Conservation (phyloP, 2,113 vertebrate species). For the Isurus oxyrinchus region DNA sequence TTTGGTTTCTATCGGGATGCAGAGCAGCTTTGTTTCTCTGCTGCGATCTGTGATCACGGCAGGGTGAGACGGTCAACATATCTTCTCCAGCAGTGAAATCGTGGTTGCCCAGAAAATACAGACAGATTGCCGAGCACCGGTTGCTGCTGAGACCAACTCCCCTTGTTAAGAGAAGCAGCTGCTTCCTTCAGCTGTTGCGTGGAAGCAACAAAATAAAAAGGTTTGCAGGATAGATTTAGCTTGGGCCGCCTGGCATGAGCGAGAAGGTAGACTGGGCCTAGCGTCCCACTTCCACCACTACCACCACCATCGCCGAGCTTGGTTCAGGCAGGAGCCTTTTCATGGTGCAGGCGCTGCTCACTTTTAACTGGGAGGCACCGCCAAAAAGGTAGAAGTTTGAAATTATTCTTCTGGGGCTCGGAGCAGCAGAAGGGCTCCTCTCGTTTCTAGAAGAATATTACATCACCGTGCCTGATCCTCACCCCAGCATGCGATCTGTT, state of each 20-base stretch:
- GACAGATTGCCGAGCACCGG: not conserved
- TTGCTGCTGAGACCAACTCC: not conserved
- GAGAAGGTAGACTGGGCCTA: not conserved
- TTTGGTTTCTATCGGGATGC: not conserved
- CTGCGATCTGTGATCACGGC: not conserved
- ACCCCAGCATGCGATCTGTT: not conserved
- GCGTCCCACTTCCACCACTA: not conserved
- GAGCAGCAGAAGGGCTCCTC: not conserved
- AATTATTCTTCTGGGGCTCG: not conserved
- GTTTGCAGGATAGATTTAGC: not conserved
- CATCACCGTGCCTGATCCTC: not conserved
- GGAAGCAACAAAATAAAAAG: not conserved
- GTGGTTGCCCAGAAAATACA: not conserved
- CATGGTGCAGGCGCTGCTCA: not conserved
- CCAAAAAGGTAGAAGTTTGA: not conserved
- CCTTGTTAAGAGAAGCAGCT: not conserved
- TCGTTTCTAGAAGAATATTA: not conserved
- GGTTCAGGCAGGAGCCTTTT: too few relatives aligned
- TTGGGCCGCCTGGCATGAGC: not conserved
- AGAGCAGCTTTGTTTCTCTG: not conserved
- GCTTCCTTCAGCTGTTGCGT: not conserved
- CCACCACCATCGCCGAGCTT: too few relatives aligned
- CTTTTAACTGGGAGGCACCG: not conserved
- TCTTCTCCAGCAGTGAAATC: not conserved
- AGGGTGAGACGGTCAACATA: not conserved